phyloP scores from a whole-genome alignment of 1,140 invertebrate species.

The Caenorhabditis remanei region DNA sequence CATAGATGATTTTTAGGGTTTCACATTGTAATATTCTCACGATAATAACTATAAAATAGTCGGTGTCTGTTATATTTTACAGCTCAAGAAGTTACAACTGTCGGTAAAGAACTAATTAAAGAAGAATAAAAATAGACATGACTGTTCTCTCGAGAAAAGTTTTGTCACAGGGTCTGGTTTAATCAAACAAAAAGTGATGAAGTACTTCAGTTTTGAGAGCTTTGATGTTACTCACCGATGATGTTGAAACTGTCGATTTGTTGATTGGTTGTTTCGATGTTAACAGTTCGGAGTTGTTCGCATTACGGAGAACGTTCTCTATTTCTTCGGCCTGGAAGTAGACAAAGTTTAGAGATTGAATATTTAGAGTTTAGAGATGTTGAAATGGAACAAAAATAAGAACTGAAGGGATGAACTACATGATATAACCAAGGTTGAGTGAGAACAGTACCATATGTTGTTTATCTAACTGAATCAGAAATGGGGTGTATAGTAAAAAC shows the following conservation, averaged over 20 bases:
- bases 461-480: background rate
- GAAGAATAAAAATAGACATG: no score
- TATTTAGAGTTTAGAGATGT: background rate
- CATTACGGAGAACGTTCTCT: constrained; percentile 53
- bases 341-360: no score
- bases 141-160: no score
- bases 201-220: background rate
- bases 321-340: constrained; percentile 59
- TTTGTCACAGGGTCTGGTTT: background rate
- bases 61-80: no score
- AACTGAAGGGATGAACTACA: background rate
- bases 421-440: background rate
- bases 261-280: background rate
- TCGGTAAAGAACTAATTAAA: no score
- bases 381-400: background rate
- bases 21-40: background rate
- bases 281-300: background rate
- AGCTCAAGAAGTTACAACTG: no score
- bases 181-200: background rate
- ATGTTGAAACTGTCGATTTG: constrained; percentile 32
- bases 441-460: background rate
- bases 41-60: background rate
- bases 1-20: background rate
- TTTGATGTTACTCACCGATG: constrained; percentile 1
- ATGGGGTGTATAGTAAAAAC: background rate